These are phyloP conservation scores for Idaea straminata DNA, from an alignment of 2,888 invertebrate species.

Conservation along the genomic window DNA sequence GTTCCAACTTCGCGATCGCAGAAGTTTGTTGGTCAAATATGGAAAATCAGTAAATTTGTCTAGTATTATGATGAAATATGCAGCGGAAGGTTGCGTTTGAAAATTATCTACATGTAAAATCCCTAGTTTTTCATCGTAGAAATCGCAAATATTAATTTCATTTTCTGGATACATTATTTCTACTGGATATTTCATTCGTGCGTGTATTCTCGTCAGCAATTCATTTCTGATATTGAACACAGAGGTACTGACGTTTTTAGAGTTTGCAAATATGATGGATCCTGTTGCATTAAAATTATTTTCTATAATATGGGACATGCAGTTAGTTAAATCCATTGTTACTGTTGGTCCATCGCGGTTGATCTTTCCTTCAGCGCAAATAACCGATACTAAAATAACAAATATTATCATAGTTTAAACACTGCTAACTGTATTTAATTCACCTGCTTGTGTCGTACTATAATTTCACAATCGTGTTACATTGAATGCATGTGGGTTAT, in stretches of 20 bases:
- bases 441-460: neutral
- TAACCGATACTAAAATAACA: constrained; percentile 22
- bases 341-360: constrained; percentile 55
- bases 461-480: constrained; percentile 17
- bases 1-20: constrained; percentile 61
- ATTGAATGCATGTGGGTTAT: constrained; percentile 27
- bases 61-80: constrained; percentile 57
- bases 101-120: constrained; percentile 43
- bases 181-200: constrained; percentile 39
- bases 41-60: constrained; percentile 52
- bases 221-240: constrained; percentile 44
- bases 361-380: constrained; percentile 29
- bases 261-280: constrained; percentile 49
- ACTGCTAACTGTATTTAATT: constrained; percentile 1
- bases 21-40: constrained; percentile 44
- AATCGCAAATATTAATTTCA: constrained; percentile 40
- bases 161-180: constrained; percentile 42
- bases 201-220: constrained; percentile 45
- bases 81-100: constrained; percentile 41
- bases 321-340: constrained; percentile 47
- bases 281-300: constrained; percentile 49
- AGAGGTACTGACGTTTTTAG: constrained; percentile 42
- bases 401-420: neutral
- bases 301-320: constrained; percentile 47
- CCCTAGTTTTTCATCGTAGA: constrained; percentile 28